Percentiles rank a stretch among this genome's conserved stretches.
Evolutionary conservation across 2,888 invertebrate genomes (phyloP).

Genomic region (Athalia circularis): DNA sequence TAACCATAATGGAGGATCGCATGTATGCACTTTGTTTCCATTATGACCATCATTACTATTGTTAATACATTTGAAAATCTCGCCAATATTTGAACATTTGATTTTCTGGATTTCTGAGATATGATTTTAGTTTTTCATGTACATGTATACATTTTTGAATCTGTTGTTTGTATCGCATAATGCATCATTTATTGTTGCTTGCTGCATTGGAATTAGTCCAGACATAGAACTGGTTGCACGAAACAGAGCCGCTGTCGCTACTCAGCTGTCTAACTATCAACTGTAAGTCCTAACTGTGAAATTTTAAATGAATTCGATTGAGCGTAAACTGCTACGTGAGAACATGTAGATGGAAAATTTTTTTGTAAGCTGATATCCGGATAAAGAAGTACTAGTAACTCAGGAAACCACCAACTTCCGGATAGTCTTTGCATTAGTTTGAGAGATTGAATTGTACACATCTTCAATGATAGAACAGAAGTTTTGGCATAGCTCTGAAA

Average conservation of each 20-base stretch:
- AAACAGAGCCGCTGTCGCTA: constrained; percentile 59
- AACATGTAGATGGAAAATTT: too few relatives aligned
- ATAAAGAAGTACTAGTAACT: too few relatives aligned
- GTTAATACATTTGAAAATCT: neutral
- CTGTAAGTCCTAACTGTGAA: constrained; percentile 62
- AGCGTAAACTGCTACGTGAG: too few relatives aligned
- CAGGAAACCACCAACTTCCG: too few relatives aligned
- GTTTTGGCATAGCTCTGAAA: too few relatives aligned
- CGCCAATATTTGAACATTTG: constrained; percentile 30
- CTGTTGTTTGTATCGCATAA: constrained; percentile 48
- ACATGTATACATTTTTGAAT: constrained; percentile 36
- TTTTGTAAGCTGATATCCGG: too few relatives aligned
- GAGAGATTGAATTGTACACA: too few relatives aligned
- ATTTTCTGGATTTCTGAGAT: constrained; percentile 47
- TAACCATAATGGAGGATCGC: constrained; percentile 71
- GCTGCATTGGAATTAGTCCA: constrained; percentile 67
- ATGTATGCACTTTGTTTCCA: constrained; percentile 70
- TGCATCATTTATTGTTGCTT: constrained; percentile 54
- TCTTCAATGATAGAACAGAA: too few relatives aligned
- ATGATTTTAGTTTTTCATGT: constrained; percentile 9
- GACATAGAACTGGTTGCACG: constrained; percentile 67
- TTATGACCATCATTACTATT: constrained; percentile 27
- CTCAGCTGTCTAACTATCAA: constrained; percentile 60
- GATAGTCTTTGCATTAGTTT: too few relatives aligned
- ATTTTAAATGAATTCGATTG: neutral